phyloP scores from a whole-genome alignment of 2,797 vertebrate species.

The Bradypus variegatus region DNA sequence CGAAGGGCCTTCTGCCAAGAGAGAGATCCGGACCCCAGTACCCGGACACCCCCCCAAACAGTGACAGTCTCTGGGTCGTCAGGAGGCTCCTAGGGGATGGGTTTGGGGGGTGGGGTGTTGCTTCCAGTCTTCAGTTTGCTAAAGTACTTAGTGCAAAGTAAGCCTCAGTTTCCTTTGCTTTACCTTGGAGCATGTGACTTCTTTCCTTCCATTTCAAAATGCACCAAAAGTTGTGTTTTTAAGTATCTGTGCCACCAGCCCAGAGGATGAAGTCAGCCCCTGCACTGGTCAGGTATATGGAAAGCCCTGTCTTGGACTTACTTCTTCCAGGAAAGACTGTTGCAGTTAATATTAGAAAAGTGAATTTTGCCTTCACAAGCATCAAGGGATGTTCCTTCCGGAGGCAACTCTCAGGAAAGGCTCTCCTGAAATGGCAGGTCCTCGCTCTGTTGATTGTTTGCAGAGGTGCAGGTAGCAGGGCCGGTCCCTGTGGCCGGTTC shows the following conservation, averaged over 20 bases:
- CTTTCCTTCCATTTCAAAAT: constrained; percentile 9
- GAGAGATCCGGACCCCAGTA: background rate
- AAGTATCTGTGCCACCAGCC: background rate
- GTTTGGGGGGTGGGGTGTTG: background rate
- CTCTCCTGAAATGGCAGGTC: background rate
- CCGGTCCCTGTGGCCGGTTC: background rate
- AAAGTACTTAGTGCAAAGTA: background rate
- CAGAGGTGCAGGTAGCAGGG: background rate
- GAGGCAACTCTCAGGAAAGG: too few relatives aligned
- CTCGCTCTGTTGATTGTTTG: background rate
- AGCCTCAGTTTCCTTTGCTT: constrained; percentile 40
- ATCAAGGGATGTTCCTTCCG: background rate
- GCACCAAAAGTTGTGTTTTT: background rate
- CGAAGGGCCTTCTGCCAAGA: constrained; percentile 3
- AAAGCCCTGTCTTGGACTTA: background rate
- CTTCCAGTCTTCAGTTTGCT: background rate
- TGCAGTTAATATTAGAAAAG: background rate
- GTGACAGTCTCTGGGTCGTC: background rate
- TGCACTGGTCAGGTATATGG: background rate
- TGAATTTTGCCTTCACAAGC: constrained; percentile 7
- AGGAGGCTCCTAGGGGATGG: background rate
- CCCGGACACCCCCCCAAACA: background rate
- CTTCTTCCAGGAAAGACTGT: background rate
- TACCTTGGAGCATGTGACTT: constrained; percentile 19
- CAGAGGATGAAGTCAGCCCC: constrained; percentile 8